A percentile compares a stretch with the other conserved stretches of the same genome.
Conservation (phyloP, 2,113 vertebrate species). For the Podarcis raffonei region DNA sequence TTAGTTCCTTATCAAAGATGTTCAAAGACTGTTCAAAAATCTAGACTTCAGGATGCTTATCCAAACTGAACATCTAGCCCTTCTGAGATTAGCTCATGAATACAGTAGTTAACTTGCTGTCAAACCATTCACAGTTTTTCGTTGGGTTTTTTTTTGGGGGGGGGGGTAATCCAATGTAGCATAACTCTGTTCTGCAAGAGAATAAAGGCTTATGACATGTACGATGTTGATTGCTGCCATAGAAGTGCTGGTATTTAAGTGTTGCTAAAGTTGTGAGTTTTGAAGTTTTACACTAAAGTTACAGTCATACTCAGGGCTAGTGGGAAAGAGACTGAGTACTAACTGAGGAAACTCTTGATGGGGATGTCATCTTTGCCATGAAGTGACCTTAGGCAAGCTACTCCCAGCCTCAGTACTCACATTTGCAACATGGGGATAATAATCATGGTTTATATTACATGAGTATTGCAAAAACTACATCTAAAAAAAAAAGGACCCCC, state of each 20-base stretch:
- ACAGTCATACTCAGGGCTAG: neutral
- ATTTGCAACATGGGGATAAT: no score
- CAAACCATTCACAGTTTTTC: neutral
- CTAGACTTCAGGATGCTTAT: constrained; percentile 11
- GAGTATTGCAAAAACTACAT: no score
- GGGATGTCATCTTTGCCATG: neutral
- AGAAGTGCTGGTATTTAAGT: neutral
- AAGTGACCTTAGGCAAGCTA: no score
- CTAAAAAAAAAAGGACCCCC: no score
- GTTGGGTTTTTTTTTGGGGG: neutral
- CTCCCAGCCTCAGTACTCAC: no score
- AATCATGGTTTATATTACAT: no score
- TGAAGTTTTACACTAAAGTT: neutral
- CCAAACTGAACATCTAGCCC: constrained; percentile 9
- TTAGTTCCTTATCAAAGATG: constrained; percentile 20
- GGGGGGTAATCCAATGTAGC: neutral
- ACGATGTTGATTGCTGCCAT: neutral
- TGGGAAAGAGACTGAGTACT: no score
- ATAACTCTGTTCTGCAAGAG: neutral
- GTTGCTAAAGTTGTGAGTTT: neutral
- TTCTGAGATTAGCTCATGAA: constrained; percentile 12
- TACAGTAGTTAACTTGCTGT: constrained; percentile 21
- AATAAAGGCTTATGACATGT: neutral
- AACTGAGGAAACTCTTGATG: no score
- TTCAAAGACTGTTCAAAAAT: constrained; percentile 22